Conservation (phyloP, 2,797 vertebrate genomes). For the Pipistrellus nathusii region DNA sequence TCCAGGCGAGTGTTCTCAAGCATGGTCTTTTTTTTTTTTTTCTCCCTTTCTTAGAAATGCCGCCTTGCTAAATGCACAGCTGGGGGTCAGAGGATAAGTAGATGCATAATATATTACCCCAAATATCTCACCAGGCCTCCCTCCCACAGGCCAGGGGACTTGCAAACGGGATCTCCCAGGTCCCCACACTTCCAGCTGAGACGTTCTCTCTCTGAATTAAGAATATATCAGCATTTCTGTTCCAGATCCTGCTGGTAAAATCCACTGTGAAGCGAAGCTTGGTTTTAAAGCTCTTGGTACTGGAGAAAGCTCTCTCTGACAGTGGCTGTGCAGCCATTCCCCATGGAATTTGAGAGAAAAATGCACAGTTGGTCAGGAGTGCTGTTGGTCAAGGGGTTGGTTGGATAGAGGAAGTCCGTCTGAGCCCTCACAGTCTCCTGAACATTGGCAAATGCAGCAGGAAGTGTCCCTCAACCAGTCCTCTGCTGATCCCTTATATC, state of each 20-base stretch:
- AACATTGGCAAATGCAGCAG: fast-evolving
- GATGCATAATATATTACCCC: constrained; percentile 76
- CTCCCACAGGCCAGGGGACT: constrained; percentile 71
- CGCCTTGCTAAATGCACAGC: constrained; percentile 62
- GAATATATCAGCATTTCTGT: constrained; percentile 65
- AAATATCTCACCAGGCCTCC: constrained; percentile 52
- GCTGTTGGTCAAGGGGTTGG: neutral
- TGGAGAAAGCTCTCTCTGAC: constrained; percentile 3
- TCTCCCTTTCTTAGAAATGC: constrained; percentile 64
- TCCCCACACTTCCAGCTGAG: constrained; percentile 47
- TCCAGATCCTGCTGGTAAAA: constrained; percentile 17
- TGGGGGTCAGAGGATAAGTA: constrained; percentile 69
- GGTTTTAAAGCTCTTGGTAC: constrained; percentile 14
- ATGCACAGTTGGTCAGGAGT: neutral
- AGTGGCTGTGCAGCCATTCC: neutral
- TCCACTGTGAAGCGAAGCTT: constrained; percentile 41
- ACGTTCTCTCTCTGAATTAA: constrained; percentile 62
- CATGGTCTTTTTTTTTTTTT: neutral
- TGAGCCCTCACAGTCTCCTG: fast-evolving
- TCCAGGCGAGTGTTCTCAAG: constrained; percentile 72
- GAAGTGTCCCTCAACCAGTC: neutral
- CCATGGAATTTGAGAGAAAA: neutral
- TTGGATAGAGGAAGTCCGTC: neutral
- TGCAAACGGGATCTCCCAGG: constrained; percentile 64
- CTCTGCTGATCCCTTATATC: neutral